phyloP scores from a whole-genome alignment of 2,888 invertebrate species.

The Corythucha ciliata region DNA sequence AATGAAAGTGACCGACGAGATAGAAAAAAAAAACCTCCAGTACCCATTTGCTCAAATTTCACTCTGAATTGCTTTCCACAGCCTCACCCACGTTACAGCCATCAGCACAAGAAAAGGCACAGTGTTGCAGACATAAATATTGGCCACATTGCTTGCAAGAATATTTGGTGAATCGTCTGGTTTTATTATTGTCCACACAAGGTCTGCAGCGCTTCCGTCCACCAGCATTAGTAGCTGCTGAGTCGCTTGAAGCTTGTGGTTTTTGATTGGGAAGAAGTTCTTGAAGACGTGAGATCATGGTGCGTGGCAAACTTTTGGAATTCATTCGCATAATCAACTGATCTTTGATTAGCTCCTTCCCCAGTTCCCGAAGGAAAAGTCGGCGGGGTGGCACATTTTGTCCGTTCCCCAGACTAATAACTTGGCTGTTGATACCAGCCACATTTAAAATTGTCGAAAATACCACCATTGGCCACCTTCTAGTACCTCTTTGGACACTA shows the following conservation, averaged over 20 bases:
- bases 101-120: conserved; percentile 22
- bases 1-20: conserved; percentile 15
- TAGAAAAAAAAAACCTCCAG: conserved; percentile 4
- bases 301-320: conserved; percentile 20
- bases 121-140: conserved; percentile 23
- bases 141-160: conserved; percentile 17
- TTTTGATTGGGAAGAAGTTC: conserved; percentile 20
- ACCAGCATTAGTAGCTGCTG: conserved; percentile 17
- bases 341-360: conserved; percentile 22
- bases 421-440: conserved; percentile 29
- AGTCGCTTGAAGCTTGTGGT: conserved; percentile 14
- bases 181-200: conserved; percentile 11
- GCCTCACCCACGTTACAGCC: conserved; percentile 20
- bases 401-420: conserved; percentile 23
- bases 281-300: conserved; percentile 18
- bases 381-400: conserved; percentile 19
- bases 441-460: conserved; percentile 29
- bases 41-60: conserved; percentile 17
- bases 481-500: conserved; percentile 24
- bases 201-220: conserved; percentile 16
- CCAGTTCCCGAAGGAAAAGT: conserved; percentile 24
- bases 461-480: conserved; percentile 29
- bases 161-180: conserved; percentile 16
- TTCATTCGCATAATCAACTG: conserved; percentile 21
- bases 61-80: conserved; percentile 16